These are phyloP conservation scores for Cheilosia vulpina DNA, from an alignment of 2,888 invertebrate genomes.

Conservation along the genomic window DNA sequence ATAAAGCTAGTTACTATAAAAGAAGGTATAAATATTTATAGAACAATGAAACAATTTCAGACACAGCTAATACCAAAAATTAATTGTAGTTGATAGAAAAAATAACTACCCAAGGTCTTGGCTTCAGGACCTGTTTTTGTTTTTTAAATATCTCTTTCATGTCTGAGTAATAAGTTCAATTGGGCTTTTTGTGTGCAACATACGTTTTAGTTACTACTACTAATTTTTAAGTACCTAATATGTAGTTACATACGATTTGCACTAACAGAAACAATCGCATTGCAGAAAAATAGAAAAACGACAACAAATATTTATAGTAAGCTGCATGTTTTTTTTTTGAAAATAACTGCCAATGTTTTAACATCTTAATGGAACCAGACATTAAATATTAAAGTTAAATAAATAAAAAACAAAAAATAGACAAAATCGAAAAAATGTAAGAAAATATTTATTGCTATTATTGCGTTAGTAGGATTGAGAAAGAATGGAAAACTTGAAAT, in stretches of 20 bases:
- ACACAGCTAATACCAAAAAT: constrained; percentile 78
- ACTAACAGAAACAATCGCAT: constrained; percentile 44
- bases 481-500: constrained; percentile 55
- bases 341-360: constrained; percentile 72
- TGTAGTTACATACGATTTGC: constrained; percentile 55
- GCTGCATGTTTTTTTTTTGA: constrained; percentile 42
- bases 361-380: constrained; percentile 50
- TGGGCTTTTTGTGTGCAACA: constrained; percentile 58
- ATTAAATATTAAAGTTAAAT: constrained; percentile 45
- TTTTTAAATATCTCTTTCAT: constrained; percentile 48
- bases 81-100: constrained; percentile 75
- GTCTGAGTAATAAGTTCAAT: constrained; percentile 51
- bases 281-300: constrained; percentile 44
- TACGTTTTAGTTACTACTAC: constrained; percentile 61
- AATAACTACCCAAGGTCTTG: constrained; percentile 40
- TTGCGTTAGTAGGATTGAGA: constrained; percentile 68
- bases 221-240: constrained; percentile 53
- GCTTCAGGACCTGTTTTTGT: constrained; percentile 68
- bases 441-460: constrained; percentile 68
- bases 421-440: constrained; percentile 34
- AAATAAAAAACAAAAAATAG: constrained; percentile 27
- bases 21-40: constrained; percentile 66
- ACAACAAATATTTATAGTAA: constrained; percentile 36
- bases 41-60: constrained; percentile 61
- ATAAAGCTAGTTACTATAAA: constrained; percentile 62